These are phyloP conservation scores for Thyatira batis DNA, from an alignment of 2,888 invertebrate genomes.

Conservation along the genomic window DNA sequence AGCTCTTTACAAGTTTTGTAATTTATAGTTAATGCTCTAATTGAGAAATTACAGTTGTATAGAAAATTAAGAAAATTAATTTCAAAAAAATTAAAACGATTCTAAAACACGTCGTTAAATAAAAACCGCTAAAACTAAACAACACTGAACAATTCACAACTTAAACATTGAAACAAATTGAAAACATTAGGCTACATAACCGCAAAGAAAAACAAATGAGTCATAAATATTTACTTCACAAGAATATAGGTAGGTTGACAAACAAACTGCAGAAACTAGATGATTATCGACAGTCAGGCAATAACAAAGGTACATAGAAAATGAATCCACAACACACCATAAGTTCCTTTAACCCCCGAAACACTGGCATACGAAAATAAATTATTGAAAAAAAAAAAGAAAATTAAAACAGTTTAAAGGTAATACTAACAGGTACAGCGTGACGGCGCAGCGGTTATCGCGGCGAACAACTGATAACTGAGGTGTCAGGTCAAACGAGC, in stretches of 20 bases:
- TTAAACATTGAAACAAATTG: too few relatives aligned
- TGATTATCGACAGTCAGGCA: neutral
- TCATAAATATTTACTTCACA: neutral
- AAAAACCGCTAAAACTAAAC: too few relatives aligned
- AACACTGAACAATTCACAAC: too few relatives aligned
- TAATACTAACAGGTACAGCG: conserved; percentile 71
- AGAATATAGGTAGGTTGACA: neutral
- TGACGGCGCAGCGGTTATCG: conserved; percentile 71
- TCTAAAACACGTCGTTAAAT: too few relatives aligned
- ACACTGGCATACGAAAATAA: neutral
- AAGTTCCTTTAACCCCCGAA: neutral
- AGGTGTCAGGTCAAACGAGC: conserved; percentile 82
- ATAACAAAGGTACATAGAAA: neutral
- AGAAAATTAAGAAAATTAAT: too few relatives aligned
- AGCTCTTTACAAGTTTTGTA: too few relatives aligned
- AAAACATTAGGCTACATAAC: too few relatives aligned
- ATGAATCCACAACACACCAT: neutral
- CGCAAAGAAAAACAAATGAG: neutral
- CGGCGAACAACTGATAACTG: conserved; percentile 75
- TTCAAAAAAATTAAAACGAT: too few relatives aligned
- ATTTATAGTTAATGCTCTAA: too few relatives aligned
- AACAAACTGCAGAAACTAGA: neutral
- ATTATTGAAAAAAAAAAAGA: neutral
- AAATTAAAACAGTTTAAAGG: conserved; percentile 54
- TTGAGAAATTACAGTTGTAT: too few relatives aligned